Percentiles rank a stretch among this genome's conserved stretches.
phyloP scores from a whole-genome alignment of 2,113 vertebrate species.

The Spea bombifrons region DNA sequence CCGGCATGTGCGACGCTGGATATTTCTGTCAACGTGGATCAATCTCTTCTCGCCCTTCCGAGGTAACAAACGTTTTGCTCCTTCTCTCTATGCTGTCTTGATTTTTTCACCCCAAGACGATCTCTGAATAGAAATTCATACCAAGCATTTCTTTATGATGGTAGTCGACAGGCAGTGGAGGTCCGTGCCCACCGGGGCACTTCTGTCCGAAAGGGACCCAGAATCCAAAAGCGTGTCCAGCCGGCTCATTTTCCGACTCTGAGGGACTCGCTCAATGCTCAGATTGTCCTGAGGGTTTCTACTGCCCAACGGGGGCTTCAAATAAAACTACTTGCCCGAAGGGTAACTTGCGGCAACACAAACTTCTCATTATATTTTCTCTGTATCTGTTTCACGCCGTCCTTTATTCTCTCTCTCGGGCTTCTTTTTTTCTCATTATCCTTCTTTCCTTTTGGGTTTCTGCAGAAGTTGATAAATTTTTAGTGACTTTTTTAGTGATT shows the following conservation, averaged over 20 bases:
- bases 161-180: constrained; percentile 56
- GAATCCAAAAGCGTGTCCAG: constrained; percentile 70
- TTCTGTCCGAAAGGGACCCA: constrained; percentile 71
- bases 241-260: constrained; percentile 68
- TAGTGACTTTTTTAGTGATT: too few species aligned
- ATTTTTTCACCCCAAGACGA: too few species aligned
- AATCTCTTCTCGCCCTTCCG: constrained; percentile 60
- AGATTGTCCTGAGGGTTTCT: constrained; percentile 59
- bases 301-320: constrained; percentile 50
- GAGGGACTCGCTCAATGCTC: constrained; percentile 50
- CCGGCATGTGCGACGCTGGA: constrained; percentile 75
- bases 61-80: constrained; percentile 44
- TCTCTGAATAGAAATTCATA: too few species aligned
- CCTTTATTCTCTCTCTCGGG: neutral
- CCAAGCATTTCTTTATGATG: neutral
- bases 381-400: constrained; percentile 2
- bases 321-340: constrained; percentile 47
- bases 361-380: neutral
- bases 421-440: neutral
- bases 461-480: neutral
- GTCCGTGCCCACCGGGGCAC: constrained; percentile 72
- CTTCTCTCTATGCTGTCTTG: neutral
- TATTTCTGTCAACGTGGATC: constrained; percentile 75
- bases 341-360: constrained; percentile 47
- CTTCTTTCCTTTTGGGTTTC: neutral